Evolutionary conservation across 2,113 vertebrate genomes (phyloP).

Genomic region (Psammodynastes pulverulentus): DNA sequence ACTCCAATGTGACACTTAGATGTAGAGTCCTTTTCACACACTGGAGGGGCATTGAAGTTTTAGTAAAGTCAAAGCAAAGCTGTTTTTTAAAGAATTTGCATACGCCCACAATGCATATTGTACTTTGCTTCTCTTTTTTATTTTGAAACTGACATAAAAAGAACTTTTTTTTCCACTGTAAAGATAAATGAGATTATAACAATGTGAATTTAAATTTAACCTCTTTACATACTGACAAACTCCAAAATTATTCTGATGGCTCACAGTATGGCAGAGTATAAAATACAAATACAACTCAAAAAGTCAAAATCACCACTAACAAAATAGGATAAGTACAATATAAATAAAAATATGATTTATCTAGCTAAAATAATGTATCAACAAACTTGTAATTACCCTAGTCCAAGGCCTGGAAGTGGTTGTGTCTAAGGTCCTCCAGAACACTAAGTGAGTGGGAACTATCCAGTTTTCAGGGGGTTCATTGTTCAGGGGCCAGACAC

Average conservation of each 20-base stretch:
- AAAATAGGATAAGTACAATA: not conserved
- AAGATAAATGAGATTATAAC: not conserved
- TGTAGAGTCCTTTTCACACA: not conserved
- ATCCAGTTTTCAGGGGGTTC: not conserved
- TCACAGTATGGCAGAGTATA: not conserved
- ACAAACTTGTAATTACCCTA: not conserved
- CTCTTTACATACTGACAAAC: not conserved
- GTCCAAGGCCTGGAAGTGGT: not conserved
- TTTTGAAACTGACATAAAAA: not conserved
- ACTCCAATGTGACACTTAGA: not conserved
- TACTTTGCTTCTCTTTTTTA: not conserved
- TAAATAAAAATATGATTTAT: not conserved
- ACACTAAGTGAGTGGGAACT: not conserved
- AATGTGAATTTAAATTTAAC: not conserved
- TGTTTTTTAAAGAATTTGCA: not conserved
- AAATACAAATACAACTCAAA: not conserved
- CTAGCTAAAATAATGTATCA: not conserved
- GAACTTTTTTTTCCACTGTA: not conserved
- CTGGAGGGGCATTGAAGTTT: not conserved
- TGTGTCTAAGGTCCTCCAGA: not conserved
- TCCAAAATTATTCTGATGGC: not conserved
- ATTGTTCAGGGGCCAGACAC: not conserved
- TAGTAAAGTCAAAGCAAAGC: not conserved
- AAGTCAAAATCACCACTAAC: not conserved
- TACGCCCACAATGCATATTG: not conserved